Percentiles rank a stretch among this genome's conserved stretches.
phyloP scores from a whole-genome alignment of 2,888 invertebrate species.

The Stramonita haemastoma region DNA sequence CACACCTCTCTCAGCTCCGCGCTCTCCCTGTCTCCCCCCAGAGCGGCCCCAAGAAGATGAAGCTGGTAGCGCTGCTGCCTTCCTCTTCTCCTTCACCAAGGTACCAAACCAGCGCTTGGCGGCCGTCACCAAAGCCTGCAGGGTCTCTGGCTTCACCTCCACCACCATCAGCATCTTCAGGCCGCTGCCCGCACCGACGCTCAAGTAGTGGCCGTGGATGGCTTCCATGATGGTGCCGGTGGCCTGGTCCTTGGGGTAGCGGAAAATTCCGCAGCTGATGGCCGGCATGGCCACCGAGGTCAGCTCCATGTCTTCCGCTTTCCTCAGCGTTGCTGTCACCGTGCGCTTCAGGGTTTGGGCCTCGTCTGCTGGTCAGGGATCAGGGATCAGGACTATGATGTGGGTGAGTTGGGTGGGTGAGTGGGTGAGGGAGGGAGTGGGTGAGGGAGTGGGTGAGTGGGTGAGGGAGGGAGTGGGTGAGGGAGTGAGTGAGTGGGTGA shows the following conservation, averaged over 20 bases:
- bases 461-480: no score
- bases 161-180: slow-evolving; percentile 21
- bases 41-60: not conserved
- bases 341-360: not conserved
- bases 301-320: slow-evolving; percentile 25
- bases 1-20: not conserved
- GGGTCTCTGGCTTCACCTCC: not conserved
- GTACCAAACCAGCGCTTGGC: not conserved
- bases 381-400: no score
- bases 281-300: slow-evolving; percentile 34
- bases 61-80: not conserved
- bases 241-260: slow-evolving; percentile 29
- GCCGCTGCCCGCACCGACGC: not conserved
- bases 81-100: not conserved
- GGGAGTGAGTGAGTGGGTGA: not conserved
- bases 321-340: slow-evolving; percentile 1
- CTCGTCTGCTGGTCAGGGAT: slow-evolving; percentile 12
- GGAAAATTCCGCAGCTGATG: slow-evolving; percentile 40
- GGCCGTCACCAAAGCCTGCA: not conserved
- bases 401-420: no score
- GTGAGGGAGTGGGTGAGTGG: not conserved
- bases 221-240: slow-evolving; percentile 15
- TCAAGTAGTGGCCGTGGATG: not conserved
- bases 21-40: not conserved
- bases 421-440: not conserved